Percentiles rank a stretch among this genome's conserved stretches.
Evolutionary conservation across 2,888 invertebrate species (phyloP).

Genomic region (Calameuta pallipes): DNA sequence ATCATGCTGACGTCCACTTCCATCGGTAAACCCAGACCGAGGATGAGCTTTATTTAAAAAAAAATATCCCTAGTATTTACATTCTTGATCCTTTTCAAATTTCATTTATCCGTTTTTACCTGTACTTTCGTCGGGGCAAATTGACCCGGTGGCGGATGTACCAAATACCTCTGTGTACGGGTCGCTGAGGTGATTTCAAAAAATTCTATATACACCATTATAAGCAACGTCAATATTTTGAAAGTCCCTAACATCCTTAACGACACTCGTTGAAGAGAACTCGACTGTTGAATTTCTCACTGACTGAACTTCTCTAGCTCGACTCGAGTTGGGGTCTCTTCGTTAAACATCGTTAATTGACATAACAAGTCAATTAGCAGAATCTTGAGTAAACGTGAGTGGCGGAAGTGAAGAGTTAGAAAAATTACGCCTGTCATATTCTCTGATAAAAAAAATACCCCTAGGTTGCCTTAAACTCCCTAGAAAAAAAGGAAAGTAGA

Average conservation of each 20-base stretch:
- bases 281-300: neutral
- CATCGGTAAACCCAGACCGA: constrained; percentile 68
- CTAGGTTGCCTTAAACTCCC: neutral
- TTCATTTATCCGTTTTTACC: constrained; percentile 35
- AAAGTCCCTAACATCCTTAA: neutral
- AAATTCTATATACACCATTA: neutral
- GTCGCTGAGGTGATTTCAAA: neutral
- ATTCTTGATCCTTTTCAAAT: neutral
- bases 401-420: neutral
- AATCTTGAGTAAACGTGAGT: neutral
- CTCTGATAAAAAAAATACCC: neutral
- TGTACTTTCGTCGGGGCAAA: constrained; percentile 51
- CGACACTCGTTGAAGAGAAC: neutral
- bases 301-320: neutral
- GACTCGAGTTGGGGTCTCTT: neutral
- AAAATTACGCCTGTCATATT: neutral
- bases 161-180: constrained; percentile 45
- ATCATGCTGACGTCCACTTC: constrained; percentile 66
- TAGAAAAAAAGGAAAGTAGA: too few species aligned
- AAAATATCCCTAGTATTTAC: constrained; percentile 3
- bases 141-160: constrained; percentile 47
- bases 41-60: constrained; percentile 60
- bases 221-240: neutral
- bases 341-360: neutral
- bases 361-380: neutral